Base-by-base conservation (phyloP, 2,113 vertebrate genomes). In the Pantherophis guttatus region DNA sequence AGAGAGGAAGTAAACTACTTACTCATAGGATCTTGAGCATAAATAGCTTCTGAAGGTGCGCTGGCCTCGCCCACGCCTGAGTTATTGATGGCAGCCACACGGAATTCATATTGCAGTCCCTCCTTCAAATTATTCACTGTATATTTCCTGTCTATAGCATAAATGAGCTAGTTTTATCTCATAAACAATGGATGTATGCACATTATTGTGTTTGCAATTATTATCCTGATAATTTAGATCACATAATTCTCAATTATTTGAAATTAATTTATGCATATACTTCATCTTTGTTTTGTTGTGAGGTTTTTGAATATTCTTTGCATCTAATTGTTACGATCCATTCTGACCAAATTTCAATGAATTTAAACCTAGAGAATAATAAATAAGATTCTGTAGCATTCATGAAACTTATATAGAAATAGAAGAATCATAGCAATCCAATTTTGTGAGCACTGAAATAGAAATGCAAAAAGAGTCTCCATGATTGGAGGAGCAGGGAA, bases 91-190 rank as follows among this genome's bases (percentile, higher is more conserved):
- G 98, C 99, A 1, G 97, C 96, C 93, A 99, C 98, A 0, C 98
- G 98, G 89, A 99, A 99, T 94, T 99, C 98, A 0, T 99, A 99
- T 93, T 98, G 98, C 89, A 98, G 96, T 7, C 98, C 99, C 11
- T 98, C 98, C 94, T 98, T 96, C 87, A 99, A 93, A 44, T 97
- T 97, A 53, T 94, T 97, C 11, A 98, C 97, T 0, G 91, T 97
- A 95, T 94, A 98, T 92, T 92, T 97, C 94, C 97, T 99, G 2
- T 93, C 99, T 99, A 97, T 21, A 88, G 93, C 92, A 48, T 92
- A 9, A 92, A 81, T 44, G 19, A 44, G 19, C 33, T 39, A 81
- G 75, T 81, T 81, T 44, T 21, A 81, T 81, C n/a, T 19, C 33
- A 81, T 81, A 81, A 44, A 44, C 75, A 21, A 9, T 81, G 33